Base-by-base conservation (phyloP, 2,888 invertebrate genomes). In the Perizoma flavofasciatum region DNA sequence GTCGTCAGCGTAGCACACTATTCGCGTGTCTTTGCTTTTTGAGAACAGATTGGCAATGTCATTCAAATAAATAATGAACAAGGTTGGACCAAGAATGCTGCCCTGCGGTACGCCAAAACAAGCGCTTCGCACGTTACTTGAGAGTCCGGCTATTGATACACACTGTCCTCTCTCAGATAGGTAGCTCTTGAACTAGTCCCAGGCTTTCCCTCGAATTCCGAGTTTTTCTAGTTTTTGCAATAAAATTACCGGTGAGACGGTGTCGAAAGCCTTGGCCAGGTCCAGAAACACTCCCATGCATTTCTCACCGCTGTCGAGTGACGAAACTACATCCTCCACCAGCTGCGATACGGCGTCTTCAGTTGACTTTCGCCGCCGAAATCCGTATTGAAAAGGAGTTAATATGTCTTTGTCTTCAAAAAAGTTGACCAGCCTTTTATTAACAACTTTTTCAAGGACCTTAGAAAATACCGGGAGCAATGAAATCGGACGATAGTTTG, bases 231-330 rank as follows among this genome's bases (percentile, higher is more conserved):
- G 33, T 33, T 43, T 43, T 32, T 43, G 22, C n/a, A 49, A 8
- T 8, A 53, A 44, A 32, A 44, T 51, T 7, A 43, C 44, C 3
- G 50, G 37, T 6, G 51, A 51, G 0, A 59, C 50, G 6, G 55
- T 58, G 9, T 58, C 52, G 32, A 58, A 58, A 0, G 49, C 58
- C 11, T 52, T 52, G 9, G 51, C 43, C 5, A 58, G 43, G 32
- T 49, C 59, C 9, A 59, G 11, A 35, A 54, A 59, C 0, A 54
- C 45, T 1, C 44, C 54, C 4, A 59, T 10, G 37, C 45, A 49
- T 45, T 54, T 49, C 4, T 52, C 6, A 5, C 48, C 48, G 4
- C 5, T 39, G 33, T 49, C 49, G n/a, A 59, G 39, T 2, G 37
- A 5, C 0, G 44, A 37, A 1, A 53, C 39, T 7, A 37, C 40